phyloP scores from a whole-genome alignment of 2,797 vertebrate species.

The Zalophus californianus region DNA sequence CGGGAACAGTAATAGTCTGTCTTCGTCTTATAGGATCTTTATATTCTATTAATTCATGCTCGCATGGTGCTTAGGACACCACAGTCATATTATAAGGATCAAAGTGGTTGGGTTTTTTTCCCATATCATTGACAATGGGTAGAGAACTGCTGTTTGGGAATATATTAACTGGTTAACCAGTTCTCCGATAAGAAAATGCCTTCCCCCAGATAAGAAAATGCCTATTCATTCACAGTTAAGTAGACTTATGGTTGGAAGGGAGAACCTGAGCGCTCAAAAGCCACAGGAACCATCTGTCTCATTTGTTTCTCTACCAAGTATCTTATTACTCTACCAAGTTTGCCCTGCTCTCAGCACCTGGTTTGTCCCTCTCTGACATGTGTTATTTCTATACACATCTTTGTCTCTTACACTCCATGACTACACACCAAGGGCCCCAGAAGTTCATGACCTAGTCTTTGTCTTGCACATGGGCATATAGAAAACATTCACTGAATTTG shows the following conservation, averaged over 20 bases:
- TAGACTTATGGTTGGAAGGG: neutral
- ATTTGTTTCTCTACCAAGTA: neutral
- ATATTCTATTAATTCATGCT: slow-evolving; percentile 9
- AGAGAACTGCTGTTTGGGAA: neutral
- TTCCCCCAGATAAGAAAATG: slow-evolving; percentile 61
- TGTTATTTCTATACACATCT: neutral
- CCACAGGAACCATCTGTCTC: neutral
- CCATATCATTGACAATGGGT: neutral
- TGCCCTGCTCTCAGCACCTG: neutral
- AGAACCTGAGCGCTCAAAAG: neutral
- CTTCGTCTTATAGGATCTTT: slow-evolving; percentile 3
- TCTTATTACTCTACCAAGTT: neutral
- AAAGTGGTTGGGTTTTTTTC: neutral
- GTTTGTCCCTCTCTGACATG: neutral
- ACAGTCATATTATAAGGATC: neutral
- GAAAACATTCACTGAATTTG: slow-evolving; percentile 25
- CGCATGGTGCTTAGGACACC: neutral
- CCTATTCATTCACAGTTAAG: neutral
- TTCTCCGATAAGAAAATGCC: slow-evolving; percentile 36
- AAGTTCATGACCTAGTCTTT: neutral
- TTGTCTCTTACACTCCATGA: neutral
- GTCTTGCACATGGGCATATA: neutral
- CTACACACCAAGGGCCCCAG: neutral
- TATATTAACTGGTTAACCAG: neutral
- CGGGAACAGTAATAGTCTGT: neutral